These are phyloP conservation scores for Patiria pectinifera DNA, from an alignment of 53 echinoderm and acorn worm genomes.

Conservation along the genomic window DNA sequence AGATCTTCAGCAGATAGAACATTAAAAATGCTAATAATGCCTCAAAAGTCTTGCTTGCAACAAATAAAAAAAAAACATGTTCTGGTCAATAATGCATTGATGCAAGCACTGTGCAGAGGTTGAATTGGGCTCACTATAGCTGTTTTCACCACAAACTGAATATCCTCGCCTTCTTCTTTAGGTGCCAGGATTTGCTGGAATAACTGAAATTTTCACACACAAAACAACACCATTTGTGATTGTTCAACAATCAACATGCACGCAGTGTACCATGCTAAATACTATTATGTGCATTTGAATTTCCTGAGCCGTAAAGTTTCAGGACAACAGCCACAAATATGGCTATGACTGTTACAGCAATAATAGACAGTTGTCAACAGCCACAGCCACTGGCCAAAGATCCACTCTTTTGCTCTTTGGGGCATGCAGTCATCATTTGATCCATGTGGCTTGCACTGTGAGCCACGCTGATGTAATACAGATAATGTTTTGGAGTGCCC, in stretches of 20 bases:
- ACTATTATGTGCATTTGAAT: not conserved
- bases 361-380: not conserved
- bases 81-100: not conserved
- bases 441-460: too few species aligned
- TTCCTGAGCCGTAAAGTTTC: not conserved
- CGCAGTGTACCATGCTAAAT: not conserved
- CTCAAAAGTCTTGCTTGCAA: not conserved
- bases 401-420: not conserved
- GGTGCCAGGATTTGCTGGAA: slow-evolving; percentile 53
- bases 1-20: too few species aligned
- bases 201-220: slow-evolving; percentile 25
- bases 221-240: not conserved
- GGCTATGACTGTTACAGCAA: not conserved
- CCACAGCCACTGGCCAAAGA: not conserved
- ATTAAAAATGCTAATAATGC: too few species aligned
- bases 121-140: slow-evolving; percentile 24
- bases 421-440: too few species aligned
- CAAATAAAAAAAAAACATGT: not conserved
- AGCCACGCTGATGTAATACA: too few species aligned
- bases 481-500: too few species aligned
- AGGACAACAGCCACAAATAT: not conserved
- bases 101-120: not conserved
- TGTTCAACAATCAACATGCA: not conserved
- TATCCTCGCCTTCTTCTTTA: slow-evolving; percentile 18
- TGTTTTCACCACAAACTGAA: slow-evolving; percentile 40